These are phyloP conservation scores for Quadroppia sp. DNA, from an alignment of 2,888 invertebrate genomes.

Conservation along the genomic window DNA sequence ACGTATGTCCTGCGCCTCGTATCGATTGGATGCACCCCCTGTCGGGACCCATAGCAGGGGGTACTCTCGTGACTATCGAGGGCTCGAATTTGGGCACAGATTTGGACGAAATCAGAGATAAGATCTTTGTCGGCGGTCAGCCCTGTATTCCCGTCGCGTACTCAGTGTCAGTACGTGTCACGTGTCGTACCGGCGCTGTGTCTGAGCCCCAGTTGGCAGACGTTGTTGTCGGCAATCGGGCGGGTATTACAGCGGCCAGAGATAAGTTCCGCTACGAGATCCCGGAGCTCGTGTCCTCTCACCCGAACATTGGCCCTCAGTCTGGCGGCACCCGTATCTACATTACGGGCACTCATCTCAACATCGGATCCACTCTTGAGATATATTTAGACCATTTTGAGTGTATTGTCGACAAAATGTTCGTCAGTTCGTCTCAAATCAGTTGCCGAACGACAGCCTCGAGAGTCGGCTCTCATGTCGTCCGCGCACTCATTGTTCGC, in stretches of 20 bases:
- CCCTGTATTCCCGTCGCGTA: conserved; percentile 53
- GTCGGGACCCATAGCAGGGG: conserved; percentile 56
- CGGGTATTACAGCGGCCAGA: conserved; percentile 80
- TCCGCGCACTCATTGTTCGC: conserved; percentile 42
- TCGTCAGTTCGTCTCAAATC: conserved; percentile 60
- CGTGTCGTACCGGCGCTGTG: conserved; percentile 37
- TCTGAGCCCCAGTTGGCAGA: conserved; percentile 61
- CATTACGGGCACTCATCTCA: conserved; percentile 83
- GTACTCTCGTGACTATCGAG: conserved; percentile 55
- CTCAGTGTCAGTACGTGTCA: conserved; percentile 50
- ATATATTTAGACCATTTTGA: conserved; percentile 65
- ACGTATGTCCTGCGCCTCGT: conserved; percentile 50
- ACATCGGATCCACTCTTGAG: conserved; percentile 81
- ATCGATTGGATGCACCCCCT: conserved; percentile 52
- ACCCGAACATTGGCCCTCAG: conserved; percentile 80
- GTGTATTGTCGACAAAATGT: conserved; percentile 60
- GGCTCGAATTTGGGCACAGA: conserved; percentile 56
- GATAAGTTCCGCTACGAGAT: conserved; percentile 75
- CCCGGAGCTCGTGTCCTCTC: conserved; percentile 65
- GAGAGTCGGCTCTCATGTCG: conserved; percentile 43
- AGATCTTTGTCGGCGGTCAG: conserved; percentile 53
- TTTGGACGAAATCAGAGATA: conserved; percentile 54
- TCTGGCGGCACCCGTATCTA: conserved; percentile 94
- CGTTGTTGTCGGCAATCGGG: conserved; percentile 81
- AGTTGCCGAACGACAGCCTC: conserved; percentile 47